These are phyloP conservation scores for Melanotaenia maccullochi DNA, from an alignment of 2,797 vertebrate species.

Conservation along the genomic window DNA sequence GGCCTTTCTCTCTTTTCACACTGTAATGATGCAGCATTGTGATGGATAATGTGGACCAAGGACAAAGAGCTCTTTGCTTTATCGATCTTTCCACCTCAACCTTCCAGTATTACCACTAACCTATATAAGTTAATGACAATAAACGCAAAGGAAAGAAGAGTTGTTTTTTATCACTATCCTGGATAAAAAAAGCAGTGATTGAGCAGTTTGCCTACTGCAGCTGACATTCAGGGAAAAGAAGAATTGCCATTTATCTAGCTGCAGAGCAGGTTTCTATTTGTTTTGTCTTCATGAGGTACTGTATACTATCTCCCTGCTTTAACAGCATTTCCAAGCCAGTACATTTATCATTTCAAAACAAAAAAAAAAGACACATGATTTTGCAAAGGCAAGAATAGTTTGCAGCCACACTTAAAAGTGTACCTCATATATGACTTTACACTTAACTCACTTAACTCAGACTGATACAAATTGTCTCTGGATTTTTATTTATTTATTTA, in stretches of 20 bases:
- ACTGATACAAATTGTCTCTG: constrained; percentile 18
- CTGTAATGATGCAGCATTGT: constrained; percentile 16
- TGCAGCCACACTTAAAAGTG: constrained; percentile 34
- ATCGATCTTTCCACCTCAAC: background rate
- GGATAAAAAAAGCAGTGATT: constrained; percentile 41
- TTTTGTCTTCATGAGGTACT: constrained; percentile 34
- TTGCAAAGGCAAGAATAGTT: constrained; percentile 13
- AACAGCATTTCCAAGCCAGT: constrained; percentile 28
- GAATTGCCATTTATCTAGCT: constrained; percentile 27
- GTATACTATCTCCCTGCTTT: constrained; percentile 12
- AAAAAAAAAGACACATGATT: constrained; percentile 21
- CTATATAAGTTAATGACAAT: constrained; percentile 12
- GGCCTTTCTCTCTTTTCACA: constrained; percentile 10
- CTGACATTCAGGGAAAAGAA: constrained; percentile 25
- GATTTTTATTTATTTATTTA: constrained; percentile 1
- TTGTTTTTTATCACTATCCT: constrained; percentile 2
- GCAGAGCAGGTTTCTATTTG: constrained; percentile 37
- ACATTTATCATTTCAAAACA: constrained; percentile 39
- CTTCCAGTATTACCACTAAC: constrained; percentile 2
- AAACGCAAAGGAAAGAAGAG: constrained; percentile 12
- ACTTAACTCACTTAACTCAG: constrained; percentile 37
- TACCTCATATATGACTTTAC: constrained; percentile 37
- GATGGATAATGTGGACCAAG: background rate
- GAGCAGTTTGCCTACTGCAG: constrained; percentile 29
- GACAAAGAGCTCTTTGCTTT: constrained; percentile 2